Base-by-base conservation (phyloP, 2,797 vertebrate genomes). In the Mycteria americana region DNA sequence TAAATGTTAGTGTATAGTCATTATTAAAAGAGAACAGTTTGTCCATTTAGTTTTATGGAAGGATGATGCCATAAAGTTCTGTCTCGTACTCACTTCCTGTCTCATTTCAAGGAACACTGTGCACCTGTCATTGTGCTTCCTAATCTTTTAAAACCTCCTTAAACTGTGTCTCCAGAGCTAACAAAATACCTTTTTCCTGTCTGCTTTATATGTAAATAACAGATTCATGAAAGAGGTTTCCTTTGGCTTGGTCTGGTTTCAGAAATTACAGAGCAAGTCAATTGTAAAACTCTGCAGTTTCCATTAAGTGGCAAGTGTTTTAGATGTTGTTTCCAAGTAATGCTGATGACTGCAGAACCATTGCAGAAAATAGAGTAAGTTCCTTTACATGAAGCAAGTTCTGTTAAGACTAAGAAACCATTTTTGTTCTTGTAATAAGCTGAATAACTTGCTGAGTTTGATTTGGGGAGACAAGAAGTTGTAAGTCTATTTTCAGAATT, bases 161-260 rank as follows among this genome's bases (percentile, higher is more conserved):
- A 95, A 94, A 94, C 57, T 92, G 78, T 95, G 83, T 94, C 92
- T 97, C 96, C 78, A 95, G 60, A 87, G 39, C 89, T 97, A 97
- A 92, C 95, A 95, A 97, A 97, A 97, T 97, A 77, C 67, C 73
- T 75, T 94, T 94, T 97, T 97, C 97, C 97, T 97, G 96, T 94
- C 95, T 79, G 85, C 93, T 97, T 80, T 92, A 31, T 45, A 93
- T 89, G 93, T 98, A 92, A 96, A 94, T 97, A 95, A 95, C 90
- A 97, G 87, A 94, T 93, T 95, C 80, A 89, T 92, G 94, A 97
- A 95, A 97, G 92, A 96, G 41, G 77, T 93, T 97, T 96, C 92
- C 97, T 97, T 95, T 97, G 84, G 90, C 43, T 95, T 96, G 96
- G 92, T 97, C 77, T 97, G 74, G 59, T 85, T 97, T 96, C 91